Conservation (phyloP, 2,888 invertebrate species). For the Blastobasis lacticolella region DNA sequence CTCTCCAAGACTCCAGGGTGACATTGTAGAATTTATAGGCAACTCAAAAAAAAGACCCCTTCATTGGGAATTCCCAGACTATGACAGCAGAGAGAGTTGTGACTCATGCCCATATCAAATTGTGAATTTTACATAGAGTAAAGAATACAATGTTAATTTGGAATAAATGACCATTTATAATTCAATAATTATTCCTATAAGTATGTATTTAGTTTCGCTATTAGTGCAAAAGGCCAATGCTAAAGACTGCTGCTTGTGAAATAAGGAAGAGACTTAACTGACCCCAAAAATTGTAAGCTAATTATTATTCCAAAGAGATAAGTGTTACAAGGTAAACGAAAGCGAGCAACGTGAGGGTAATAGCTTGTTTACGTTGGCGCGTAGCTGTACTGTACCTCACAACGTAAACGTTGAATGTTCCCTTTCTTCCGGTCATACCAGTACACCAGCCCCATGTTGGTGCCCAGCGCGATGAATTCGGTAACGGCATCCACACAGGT, state of each 20-base stretch:
- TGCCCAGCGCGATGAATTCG: slow-evolving; percentile 89
- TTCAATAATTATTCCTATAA: not conserved
- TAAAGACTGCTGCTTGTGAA: not conserved
- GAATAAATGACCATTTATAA: too few relatives aligned
- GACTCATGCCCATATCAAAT: too few relatives aligned
- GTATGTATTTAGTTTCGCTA: not conserved
- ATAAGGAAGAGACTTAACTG: not conserved
- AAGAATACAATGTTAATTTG: too few relatives aligned
- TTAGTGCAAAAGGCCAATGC: not conserved
- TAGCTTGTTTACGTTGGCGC: slow-evolving; percentile 7
- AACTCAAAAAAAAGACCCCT: too few relatives aligned
- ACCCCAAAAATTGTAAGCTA: not conserved
- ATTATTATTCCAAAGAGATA: slow-evolving; percentile 6
- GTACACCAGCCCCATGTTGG: slow-evolving; percentile 89
- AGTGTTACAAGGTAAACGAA: slow-evolving; percentile 35
- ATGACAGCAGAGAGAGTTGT: too few relatives aligned
- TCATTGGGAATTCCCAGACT: too few relatives aligned
- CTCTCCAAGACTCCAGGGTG: too few relatives aligned
- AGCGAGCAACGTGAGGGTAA: slow-evolving; percentile 17
- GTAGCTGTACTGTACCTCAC: slow-evolving; percentile 77
- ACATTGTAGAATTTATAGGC: too few relatives aligned
- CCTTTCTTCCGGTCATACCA: slow-evolving; percentile 88
- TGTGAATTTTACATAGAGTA: too few relatives aligned
- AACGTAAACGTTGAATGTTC: slow-evolving; percentile 83
- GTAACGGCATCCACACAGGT: slow-evolving; percentile 89